A percentile compares a stretch with the other conserved stretches of the same genome.
Evolutionary conservation across 2,888 invertebrate species (phyloP).

Genomic region (Shargacucullia verbasci): DNA sequence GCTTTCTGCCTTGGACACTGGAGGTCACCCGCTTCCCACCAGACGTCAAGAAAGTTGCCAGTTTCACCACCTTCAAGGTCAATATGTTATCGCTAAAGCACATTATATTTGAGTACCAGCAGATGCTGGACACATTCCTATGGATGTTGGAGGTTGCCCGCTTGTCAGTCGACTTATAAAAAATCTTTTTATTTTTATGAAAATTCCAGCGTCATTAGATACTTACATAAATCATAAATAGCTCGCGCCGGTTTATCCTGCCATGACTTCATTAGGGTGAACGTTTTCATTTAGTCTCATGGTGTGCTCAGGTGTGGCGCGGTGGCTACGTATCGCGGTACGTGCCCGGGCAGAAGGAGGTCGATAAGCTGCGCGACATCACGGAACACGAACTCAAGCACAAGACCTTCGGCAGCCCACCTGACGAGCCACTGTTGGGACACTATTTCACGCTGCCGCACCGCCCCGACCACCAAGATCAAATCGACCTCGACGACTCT

Average conservation of each 20-base stretch:
- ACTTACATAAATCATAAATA: too few species aligned
- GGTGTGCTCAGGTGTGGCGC: conserved; percentile 80
- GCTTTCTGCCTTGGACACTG: conserved; percentile 90
- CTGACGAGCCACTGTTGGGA: conserved; percentile 89
- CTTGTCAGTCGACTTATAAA: conserved; percentile 92
- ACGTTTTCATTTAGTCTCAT: too few species aligned
- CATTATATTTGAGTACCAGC: conserved; percentile 85
- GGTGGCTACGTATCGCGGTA: conserved; percentile 85
- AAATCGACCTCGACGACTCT: conserved; percentile 89
- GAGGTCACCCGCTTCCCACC: conserved; percentile 90
- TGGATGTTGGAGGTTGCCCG: conserved; percentile 89
- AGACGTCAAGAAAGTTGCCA: conserved; percentile 92
- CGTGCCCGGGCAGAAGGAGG: conserved; percentile 83
- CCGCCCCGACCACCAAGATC: conserved; percentile 83
- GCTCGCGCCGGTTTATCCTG: too few species aligned
- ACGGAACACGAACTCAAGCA: conserved; percentile 77
- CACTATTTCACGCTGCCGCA: conserved; percentile 88
- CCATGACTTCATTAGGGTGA: too few species aligned
- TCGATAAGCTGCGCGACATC: conserved; percentile 79
- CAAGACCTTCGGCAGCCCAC: conserved; percentile 87
- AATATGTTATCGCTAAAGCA: too few species aligned
- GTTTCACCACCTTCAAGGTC: conserved; percentile 93
- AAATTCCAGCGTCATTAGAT: conserved; percentile 92
- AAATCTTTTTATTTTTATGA: too few species aligned
- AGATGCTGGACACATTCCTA: conserved; percentile 92